A percentile compares a stretch with the other conserved stretches of the same genome.
Evolutionary conservation across 2,888 invertebrate species (phyloP).

Genomic region (Allophyes oxyacanthae): DNA sequence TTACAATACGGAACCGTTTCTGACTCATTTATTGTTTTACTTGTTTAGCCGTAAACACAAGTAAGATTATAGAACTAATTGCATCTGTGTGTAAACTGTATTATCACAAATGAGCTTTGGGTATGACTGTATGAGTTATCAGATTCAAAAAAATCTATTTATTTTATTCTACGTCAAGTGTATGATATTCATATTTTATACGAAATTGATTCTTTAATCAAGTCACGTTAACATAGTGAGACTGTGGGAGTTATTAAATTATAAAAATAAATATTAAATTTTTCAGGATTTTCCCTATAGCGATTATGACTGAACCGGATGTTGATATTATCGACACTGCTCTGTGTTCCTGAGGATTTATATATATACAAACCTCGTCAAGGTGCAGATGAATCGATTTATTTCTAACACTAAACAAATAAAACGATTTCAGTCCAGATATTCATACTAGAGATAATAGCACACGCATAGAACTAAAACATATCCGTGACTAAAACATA

Average conservation of each 20-base stretch:
- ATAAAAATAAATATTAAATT: not conserved
- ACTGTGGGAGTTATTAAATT: no score
- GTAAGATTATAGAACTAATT: constrained; percentile 1
- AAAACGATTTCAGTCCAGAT: constrained; percentile 18
- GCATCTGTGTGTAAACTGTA: no score
- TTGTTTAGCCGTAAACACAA: constrained; percentile 4
- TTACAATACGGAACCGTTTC: constrained; percentile 24
- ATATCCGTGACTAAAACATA: constrained; percentile 11
- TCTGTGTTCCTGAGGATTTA: constrained; percentile 16
- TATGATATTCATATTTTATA: no score
- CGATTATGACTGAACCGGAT: constrained; percentile 10
- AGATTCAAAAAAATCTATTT: no score
- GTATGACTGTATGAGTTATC: no score
- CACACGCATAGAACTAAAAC: constrained; percentile 12
- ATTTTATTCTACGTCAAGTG: no score
- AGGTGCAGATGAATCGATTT: constrained; percentile 28
- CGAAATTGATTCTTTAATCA: no score
- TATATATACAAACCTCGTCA: constrained; percentile 19
- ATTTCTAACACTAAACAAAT: constrained; percentile 38
- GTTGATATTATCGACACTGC: constrained; percentile 26
- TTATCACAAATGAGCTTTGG: no score
- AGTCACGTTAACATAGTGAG: no score
- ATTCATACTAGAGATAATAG: constrained; percentile 21
- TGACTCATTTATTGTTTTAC: constrained; percentile 30
- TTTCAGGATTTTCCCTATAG: constrained; percentile 4